Conservation (phyloP, 2,888 invertebrate species). For the Chirona hameri region DNA sequence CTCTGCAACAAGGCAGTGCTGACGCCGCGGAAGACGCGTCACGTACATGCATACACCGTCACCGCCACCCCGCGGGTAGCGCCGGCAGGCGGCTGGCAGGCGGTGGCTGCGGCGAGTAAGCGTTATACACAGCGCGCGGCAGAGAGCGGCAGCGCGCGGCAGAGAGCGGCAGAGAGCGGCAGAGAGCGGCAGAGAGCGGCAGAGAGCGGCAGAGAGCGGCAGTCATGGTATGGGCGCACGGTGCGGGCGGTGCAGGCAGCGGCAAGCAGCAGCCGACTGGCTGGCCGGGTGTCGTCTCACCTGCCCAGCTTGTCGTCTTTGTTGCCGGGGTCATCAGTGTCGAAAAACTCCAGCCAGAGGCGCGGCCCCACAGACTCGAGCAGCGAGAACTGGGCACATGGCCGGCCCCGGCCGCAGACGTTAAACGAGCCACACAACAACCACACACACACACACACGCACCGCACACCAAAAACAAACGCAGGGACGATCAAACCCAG, state of each 20-base stretch:
- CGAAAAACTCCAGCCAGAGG: neutral
- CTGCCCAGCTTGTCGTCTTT: slow-evolving; percentile 24
- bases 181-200: neutral
- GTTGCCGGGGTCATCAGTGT: neutral
- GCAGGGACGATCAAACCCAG: too few relatives aligned
- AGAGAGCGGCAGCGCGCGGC: too few relatives aligned
- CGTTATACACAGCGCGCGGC: too few relatives aligned
- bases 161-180: neutral
- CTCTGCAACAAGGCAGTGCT: too few relatives aligned
- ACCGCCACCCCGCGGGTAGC: too few relatives aligned
- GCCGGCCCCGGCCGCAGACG: neutral
- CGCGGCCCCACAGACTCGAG: slow-evolving; percentile 10
- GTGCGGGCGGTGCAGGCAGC: neutral
- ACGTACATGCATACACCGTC: too few relatives aligned
- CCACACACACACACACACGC: neutral
- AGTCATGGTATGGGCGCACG: too few relatives aligned
- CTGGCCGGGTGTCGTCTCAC: neutral
- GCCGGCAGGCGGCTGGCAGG: too few relatives aligned
- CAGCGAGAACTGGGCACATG: neutral
- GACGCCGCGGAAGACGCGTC: too few relatives aligned
- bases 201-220: too few relatives aligned
- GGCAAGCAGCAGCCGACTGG: neutral
- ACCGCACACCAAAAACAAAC: neutral
- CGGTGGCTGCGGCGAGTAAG: too few relatives aligned
- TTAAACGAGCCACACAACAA: neutral